phyloP scores from a whole-genome alignment of 1,140 invertebrate genomes.

The Hesperophylax magnus region DNA sequence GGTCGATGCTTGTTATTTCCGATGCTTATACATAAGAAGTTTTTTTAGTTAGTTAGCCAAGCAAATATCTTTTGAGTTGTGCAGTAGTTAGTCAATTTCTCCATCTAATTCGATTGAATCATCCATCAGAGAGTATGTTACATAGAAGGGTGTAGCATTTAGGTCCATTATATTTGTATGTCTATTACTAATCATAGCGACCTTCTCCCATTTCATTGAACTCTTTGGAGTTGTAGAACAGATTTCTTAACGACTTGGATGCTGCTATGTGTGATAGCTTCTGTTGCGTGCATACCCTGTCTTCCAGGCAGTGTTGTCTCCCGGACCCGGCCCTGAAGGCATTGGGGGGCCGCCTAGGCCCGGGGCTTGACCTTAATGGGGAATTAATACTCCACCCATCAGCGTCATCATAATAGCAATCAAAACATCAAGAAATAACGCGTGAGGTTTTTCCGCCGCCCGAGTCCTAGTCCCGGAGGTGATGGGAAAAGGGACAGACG shows the following conservation, averaged over 20 bases:
- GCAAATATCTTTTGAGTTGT: too few species aligned
- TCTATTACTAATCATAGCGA: not conserved
- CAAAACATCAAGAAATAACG: slow-evolving; percentile 21
- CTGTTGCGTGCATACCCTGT: not conserved
- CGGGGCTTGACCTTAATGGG: not conserved
- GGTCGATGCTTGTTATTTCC: too few species aligned
- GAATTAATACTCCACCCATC: slow-evolving; percentile 10
- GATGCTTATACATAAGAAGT: too few species aligned
- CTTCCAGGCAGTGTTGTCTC: too few species aligned
- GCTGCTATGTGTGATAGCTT: not conserved
- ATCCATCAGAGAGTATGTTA: too few species aligned
- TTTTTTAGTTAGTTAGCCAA: too few species aligned
- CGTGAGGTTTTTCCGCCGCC: not conserved
- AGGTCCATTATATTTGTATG: not conserved
- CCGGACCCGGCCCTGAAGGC: not conserved
- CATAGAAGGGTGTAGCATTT: too few species aligned
- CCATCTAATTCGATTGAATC: too few species aligned
- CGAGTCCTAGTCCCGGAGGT: not conserved
- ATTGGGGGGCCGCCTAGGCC: not conserved
- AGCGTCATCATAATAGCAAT: slow-evolving; percentile 26
- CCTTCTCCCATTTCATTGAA: not conserved
- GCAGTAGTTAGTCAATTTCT: too few species aligned
- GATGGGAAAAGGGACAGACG: not conserved
- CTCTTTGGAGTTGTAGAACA: not conserved
- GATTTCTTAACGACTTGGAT: slow-evolving; percentile 13